These are phyloP conservation scores for Pollenia angustigena DNA, from an alignment of 2,888 invertebrate genomes.

Conservation along the genomic window DNA sequence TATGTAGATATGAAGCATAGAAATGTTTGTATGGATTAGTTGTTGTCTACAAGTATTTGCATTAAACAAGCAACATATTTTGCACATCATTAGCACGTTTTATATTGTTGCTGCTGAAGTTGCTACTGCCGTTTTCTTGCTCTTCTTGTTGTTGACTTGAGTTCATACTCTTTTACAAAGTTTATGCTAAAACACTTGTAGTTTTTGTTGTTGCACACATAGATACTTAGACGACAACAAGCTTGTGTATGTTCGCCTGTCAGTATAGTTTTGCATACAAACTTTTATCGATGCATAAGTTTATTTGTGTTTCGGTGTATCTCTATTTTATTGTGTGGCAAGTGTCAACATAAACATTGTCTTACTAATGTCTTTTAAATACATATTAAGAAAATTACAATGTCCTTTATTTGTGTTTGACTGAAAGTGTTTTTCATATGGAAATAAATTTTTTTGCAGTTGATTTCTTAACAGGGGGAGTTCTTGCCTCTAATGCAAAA, in stretches of 20 bases:
- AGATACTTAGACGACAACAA: slow-evolving; percentile 1
- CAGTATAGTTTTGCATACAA: slow-evolving; percentile 25
- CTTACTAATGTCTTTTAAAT: slow-evolving; percentile 56
- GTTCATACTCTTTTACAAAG: slow-evolving; percentile 16
- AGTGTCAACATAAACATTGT: slow-evolving; percentile 61
- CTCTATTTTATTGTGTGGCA: slow-evolving; percentile 53
- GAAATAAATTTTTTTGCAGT: too few species aligned
- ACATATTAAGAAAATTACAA: slow-evolving; percentile 8
- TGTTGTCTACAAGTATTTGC: slow-evolving; percentile 45
- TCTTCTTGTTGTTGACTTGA: slow-evolving; percentile 31
- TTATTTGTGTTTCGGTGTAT: slow-evolving; percentile 13
- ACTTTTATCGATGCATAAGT: slow-evolving; percentile 29
- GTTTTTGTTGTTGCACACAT: slow-evolving; percentile 25
- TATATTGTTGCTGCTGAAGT: slow-evolving; percentile 43
- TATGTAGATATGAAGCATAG: not conserved
- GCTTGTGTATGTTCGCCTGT: not conserved
- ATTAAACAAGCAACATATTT: slow-evolving; percentile 69
- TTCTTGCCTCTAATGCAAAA: too few species aligned
- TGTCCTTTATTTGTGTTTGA: not conserved
- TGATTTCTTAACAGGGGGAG: too few species aligned
- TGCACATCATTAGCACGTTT: slow-evolving; percentile 73
- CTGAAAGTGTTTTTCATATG: not conserved
- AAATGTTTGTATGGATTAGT: too few species aligned
- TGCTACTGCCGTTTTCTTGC: not conserved
- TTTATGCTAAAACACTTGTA: slow-evolving; percentile 33